These are phyloP conservation scores for Lamellibrachia satsuma DNA, from an alignment of 2,888 invertebrate species.

Conservation along the genomic window DNA sequence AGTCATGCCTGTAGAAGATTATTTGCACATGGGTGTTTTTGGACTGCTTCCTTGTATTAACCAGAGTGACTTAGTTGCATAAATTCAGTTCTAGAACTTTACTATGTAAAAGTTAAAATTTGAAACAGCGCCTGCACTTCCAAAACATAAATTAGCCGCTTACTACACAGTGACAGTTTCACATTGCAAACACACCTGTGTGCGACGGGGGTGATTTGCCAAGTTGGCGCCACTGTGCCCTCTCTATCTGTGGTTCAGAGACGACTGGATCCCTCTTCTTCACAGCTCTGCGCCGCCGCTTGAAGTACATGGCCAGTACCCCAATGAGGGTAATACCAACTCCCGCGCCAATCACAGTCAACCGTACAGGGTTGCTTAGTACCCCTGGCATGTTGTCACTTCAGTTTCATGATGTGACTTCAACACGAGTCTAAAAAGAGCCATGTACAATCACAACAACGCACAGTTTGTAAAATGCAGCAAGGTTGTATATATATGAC, in stretches of 20 bases:
- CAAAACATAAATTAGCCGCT: too few species aligned
- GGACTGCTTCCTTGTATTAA: too few species aligned
- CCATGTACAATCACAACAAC: background rate
- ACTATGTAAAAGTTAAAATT: too few species aligned
- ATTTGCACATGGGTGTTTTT: too few species aligned
- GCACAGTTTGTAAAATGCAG: background rate
- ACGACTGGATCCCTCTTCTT: slow-evolving; percentile 7
- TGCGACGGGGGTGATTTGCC: slow-evolving; percentile 23
- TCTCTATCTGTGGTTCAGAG: background rate
- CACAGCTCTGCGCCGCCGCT: slow-evolving; percentile 39
- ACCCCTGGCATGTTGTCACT: background rate
- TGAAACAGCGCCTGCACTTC: too few species aligned
- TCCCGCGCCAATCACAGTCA: slow-evolving; percentile 67
- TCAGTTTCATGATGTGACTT: slow-evolving; percentile 5
- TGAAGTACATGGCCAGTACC: slow-evolving; percentile 78
- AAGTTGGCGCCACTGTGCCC: background rate
- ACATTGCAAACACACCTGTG: background rate
- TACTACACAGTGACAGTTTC: background rate
- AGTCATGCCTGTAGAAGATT: too few species aligned
- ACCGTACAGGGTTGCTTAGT: background rate
- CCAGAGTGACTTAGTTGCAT: too few species aligned
- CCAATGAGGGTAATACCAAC: slow-evolving; percentile 85
- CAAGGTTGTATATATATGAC: too few species aligned
- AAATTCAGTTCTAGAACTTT: too few species aligned
- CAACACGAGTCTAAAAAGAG: background rate